phyloP scores from a whole-genome alignment of 2,113 vertebrate species.

The Halcyon malimbica region DNA sequence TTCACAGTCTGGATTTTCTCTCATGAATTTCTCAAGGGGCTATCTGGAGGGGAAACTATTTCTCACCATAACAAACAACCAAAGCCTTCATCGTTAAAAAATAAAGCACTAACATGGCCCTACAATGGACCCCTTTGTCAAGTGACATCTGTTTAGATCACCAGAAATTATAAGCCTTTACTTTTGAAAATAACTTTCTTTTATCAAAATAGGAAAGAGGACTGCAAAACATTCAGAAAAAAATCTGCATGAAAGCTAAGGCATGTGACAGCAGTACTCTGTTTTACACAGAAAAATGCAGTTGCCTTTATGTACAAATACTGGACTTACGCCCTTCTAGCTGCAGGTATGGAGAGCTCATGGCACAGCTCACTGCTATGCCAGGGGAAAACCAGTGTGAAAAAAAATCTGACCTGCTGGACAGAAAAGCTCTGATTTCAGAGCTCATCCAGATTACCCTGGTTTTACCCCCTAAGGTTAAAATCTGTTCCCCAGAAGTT shows the following conservation, averaged over 20 bases:
- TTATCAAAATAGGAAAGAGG: slow-evolving; percentile 15
- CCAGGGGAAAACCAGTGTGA: neutral
- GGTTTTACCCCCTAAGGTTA: neutral
- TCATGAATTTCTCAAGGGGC: slow-evolving; percentile 64
- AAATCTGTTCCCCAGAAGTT: neutral
- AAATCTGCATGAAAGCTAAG: neutral
- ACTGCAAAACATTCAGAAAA: slow-evolving; percentile 1
- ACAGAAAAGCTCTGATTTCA: neutral
- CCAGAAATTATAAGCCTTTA: slow-evolving; percentile 42
- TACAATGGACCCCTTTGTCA: slow-evolving; percentile 56
- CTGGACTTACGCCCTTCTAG: neutral
- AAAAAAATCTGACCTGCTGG: neutral
- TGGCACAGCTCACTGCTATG: neutral
- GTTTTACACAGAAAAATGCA: neutral
- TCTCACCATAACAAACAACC: slow-evolving; percentile 69
- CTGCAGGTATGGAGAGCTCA: fast-evolving
- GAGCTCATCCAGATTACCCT: neutral
- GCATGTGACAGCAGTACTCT: neutral
- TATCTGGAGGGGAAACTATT: slow-evolving; percentile 58
- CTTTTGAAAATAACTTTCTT: slow-evolving; percentile 48
- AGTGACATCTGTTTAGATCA: slow-evolving; percentile 64
- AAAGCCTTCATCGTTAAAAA: slow-evolving; percentile 60
- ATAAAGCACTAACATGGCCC: slow-evolving; percentile 19
- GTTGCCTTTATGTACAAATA: neutral
- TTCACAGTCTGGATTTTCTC: slow-evolving; percentile 69